Percentiles rank a stretch among this genome's conserved stretches.
These are phyloP conservation scores for Euplexia lucipara DNA, from an alignment of 2,888 invertebrate genomes.

Conservation along the genomic window DNA sequence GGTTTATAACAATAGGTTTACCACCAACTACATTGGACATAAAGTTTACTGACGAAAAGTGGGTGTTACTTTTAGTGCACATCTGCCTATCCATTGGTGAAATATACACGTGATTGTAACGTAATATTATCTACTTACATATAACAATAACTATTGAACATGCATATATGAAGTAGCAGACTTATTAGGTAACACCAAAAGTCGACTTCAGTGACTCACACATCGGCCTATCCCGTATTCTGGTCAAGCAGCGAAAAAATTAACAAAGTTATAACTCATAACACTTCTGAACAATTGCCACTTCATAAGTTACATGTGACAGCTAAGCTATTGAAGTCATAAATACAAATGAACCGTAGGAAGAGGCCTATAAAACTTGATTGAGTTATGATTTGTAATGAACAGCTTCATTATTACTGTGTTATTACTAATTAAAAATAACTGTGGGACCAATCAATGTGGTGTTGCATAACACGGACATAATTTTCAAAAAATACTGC, in stretches of 20 bases:
- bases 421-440: slow-evolving; percentile 59
- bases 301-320: slow-evolving; percentile 39
- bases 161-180: not conserved
- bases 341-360: slow-evolving; percentile 40
- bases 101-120: too few relatives aligned
- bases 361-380: slow-evolving; percentile 36
- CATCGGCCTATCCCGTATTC: slow-evolving; percentile 22
- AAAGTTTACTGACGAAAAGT: too few relatives aligned
- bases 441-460: slow-evolving; percentile 40
- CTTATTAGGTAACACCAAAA: slow-evolving; percentile 19
- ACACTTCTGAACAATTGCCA: slow-evolving; percentile 42
- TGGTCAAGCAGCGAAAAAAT: slow-evolving; percentile 49
- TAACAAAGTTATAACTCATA: slow-evolving; percentile 16
- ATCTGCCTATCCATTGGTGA: too few relatives aligned
- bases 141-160: slow-evolving; percentile 18
- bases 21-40: too few relatives aligned
- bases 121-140: not conserved
- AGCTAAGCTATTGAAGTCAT: slow-evolving; percentile 37
- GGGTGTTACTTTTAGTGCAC: too few relatives aligned
- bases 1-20: too few relatives aligned
- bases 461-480: slow-evolving; percentile 15
- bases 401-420: slow-evolving; percentile 49
- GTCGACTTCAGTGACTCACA: slow-evolving; percentile 27
- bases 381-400: slow-evolving; percentile 48
- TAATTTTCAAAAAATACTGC: not conserved